These are phyloP conservation scores for Drosophila rubida DNA, from an alignment of 2,888 invertebrate species.

Conservation along the genomic window DNA sequence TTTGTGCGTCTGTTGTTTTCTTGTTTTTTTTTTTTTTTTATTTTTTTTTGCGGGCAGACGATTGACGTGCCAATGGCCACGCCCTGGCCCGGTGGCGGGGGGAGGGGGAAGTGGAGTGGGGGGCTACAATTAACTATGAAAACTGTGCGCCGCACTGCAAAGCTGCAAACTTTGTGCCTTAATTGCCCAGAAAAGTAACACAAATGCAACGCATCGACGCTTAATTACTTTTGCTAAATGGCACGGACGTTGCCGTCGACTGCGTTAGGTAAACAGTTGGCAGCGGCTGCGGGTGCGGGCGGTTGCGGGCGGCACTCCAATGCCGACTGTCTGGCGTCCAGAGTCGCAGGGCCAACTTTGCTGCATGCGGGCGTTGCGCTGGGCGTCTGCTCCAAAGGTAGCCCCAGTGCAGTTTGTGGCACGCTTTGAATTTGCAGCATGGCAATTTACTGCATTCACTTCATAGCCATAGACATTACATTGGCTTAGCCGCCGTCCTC, in stretches of 20 bases:
- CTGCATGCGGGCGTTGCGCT: conserved; percentile 52
- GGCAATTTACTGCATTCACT: conserved; percentile 57
- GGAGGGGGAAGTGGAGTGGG: too few relatives aligned
- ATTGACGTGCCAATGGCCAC: conserved; percentile 36
- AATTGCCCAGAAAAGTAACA: conserved; percentile 81
- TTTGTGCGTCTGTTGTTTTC: conserved; percentile 6
- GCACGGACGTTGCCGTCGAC: conserved; percentile 51
- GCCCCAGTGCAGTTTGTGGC: too few relatives aligned
- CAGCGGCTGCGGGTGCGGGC: background rate
- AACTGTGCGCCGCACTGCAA: conserved; percentile 67
- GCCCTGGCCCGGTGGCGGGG: too few relatives aligned
- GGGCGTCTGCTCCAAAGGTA: too few relatives aligned
- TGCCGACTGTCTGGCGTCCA: conserved; percentile 15
- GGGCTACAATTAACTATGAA: conserved; percentile 77
- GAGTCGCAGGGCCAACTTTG: conserved; percentile 44
- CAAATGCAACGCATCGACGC: conserved; percentile 81
- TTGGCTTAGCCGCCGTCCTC: conserved; percentile 22
- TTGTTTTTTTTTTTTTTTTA: too few relatives aligned
- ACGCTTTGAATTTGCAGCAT: conserved; percentile 51
- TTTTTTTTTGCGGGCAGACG: conserved; percentile 26
- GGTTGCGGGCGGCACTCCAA: background rate
- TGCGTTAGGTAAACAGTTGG: conserved; percentile 54
- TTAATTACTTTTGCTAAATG: conserved; percentile 79
- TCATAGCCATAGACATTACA: conserved; percentile 18
- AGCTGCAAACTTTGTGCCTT: conserved; percentile 70